Conservation (phyloP, 2,797 vertebrate species). For the Galagoides demidoff region DNA sequence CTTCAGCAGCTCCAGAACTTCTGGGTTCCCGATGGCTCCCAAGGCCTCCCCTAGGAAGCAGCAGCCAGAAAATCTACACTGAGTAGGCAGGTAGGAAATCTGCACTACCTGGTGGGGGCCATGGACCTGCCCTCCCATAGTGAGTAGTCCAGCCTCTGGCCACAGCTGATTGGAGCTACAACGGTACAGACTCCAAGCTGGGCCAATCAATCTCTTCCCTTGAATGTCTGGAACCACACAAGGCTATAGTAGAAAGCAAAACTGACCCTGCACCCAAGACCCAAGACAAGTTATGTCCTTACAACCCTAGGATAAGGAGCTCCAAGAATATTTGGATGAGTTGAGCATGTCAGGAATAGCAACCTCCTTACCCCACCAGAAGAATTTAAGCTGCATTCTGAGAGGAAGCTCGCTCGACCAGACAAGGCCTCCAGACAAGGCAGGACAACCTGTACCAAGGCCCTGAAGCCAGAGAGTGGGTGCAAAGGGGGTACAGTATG, state of each 20-base stretch:
- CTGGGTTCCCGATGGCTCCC: slow-evolving; percentile 93
- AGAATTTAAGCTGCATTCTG: rapidly evolving
- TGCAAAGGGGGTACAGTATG: background rate
- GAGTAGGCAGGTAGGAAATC: background rate
- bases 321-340: background rate
- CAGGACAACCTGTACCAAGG: background rate
- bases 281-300: background rate
- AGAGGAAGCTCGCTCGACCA: background rate
- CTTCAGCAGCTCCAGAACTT: slow-evolving; percentile 92
- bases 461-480: background rate
- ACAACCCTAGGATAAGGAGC: background rate
- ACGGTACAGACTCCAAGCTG: background rate
- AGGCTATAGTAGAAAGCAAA: rapidly evolving
- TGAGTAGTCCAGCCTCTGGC: background rate
- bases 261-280: rapidly evolving
- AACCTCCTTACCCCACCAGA: background rate
- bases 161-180: background rate
- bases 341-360: rapidly evolving
- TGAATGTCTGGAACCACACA: background rate
- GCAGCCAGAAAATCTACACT: no score
- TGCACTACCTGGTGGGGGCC: background rate
- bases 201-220: background rate
- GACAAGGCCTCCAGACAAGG: background rate
- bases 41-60: slow-evolving; percentile 93
- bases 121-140: background rate